phyloP scores from a whole-genome alignment of 2,888 invertebrate genomes.

The Neoitamus cyanurus region DNA sequence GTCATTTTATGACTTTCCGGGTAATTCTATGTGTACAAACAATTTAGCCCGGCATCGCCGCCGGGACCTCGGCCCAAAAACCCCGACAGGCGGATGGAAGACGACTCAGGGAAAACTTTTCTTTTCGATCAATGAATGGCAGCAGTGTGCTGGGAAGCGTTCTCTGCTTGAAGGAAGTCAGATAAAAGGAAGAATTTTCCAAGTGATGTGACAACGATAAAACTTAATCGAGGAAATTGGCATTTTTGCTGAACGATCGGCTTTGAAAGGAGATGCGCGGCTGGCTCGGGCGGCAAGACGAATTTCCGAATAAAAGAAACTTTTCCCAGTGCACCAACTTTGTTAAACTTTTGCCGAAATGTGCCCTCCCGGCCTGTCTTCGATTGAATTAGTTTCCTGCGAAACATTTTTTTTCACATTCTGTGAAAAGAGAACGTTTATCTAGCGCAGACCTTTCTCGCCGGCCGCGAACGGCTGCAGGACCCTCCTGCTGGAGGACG shows the following conservation, averaged over 20 bases:
- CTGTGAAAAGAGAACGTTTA: conserved; percentile 47
- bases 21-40: conserved; percentile 42
- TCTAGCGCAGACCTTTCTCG: conserved; percentile 39
- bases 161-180: conserved; percentile 37
- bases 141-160: conserved; percentile 22
- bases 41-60: conserved; percentile 38
- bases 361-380: conserved; percentile 30
- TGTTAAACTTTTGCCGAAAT: conserved; percentile 38
- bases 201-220: conserved; percentile 51
- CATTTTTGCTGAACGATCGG: conserved; percentile 52
- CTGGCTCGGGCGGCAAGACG: conserved; percentile 2
- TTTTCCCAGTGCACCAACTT: conserved; percentile 45
- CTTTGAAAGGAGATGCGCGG: conserved; percentile 49
- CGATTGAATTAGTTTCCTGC: conserved; percentile 51
- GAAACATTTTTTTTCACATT: conserved; percentile 41
- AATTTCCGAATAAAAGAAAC: conserved; percentile 36
- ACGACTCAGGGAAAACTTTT: conserved; percentile 32
- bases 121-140: conserved; percentile 42
- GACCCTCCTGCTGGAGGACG: neutral
- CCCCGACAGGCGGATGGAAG: conserved; percentile 7
- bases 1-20: conserved; percentile 47
- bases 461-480: neutral
- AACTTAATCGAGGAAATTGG: conserved; percentile 51
- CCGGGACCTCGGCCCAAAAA: conserved; percentile 16
- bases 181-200: conserved; percentile 48